Conservation (phyloP, 2,113 vertebrate genomes). For the Xyliphius kryptos region DNA sequence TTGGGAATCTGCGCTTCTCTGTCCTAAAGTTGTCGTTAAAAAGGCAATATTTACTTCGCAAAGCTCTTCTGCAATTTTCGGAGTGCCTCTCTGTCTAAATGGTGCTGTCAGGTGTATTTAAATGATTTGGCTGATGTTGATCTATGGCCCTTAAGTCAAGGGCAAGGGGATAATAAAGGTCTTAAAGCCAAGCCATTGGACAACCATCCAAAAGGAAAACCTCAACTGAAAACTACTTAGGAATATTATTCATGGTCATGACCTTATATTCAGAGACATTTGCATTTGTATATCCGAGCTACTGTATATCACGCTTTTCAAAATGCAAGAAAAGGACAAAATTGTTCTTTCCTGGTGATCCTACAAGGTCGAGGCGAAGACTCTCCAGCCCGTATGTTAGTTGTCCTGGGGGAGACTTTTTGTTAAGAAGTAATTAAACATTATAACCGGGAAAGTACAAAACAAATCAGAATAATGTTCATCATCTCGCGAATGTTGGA, state of each 20-base stretch:
- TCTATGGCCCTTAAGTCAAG: slow-evolving; percentile 37
- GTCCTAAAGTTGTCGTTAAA: slow-evolving; percentile 45
- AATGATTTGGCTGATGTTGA: slow-evolving; percentile 39
- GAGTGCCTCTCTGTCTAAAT: slow-evolving; percentile 42
- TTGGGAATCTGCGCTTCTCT: slow-evolving; percentile 39
- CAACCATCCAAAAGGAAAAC: slow-evolving; percentile 34
- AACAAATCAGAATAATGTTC: no score
- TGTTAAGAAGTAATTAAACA: no score
- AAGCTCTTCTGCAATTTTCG: slow-evolving; percentile 44
- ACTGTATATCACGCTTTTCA: no score
- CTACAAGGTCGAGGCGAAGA: no score
- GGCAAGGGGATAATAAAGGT: slow-evolving; percentile 35
- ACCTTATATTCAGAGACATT: slow-evolving; percentile 26
- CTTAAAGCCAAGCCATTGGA: slow-evolving; percentile 19
- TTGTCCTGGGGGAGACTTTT: no score
- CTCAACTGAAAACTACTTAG: slow-evolving; percentile 16
- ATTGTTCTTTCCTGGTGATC: no score
- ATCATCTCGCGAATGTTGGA: no score
- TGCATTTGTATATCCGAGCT: no score
- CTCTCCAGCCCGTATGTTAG: no score
- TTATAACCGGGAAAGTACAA: no score
- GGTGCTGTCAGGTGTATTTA: slow-evolving; percentile 41
- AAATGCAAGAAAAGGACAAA: no score
- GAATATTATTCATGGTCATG: slow-evolving; percentile 2
- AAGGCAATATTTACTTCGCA: slow-evolving; percentile 45